Conservation (phyloP, 2,888 invertebrate species). For the Drosophila greeni region DNA sequence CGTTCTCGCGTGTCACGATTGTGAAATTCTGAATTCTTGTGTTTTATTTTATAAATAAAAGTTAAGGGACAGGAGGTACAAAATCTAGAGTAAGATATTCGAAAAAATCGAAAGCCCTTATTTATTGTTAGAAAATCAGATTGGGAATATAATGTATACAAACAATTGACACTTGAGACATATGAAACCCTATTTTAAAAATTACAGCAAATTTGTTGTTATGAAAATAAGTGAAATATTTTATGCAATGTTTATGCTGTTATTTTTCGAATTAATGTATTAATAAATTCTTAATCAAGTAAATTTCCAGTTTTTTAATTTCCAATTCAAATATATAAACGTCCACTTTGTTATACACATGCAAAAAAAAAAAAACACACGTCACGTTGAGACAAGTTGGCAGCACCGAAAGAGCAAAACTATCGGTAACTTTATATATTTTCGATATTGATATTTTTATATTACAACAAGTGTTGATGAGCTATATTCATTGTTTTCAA, state of each 20-base stretch:
- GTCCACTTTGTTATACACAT: constrained; percentile 22
- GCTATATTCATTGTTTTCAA: background rate
- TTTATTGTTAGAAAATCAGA: no score
- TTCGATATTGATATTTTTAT: no score
- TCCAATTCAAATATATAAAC: background rate
- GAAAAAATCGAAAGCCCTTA: no score
- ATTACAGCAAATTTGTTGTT: no score
- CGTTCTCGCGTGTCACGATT: background rate
- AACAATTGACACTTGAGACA: no score
- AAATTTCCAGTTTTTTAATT: accelerated
- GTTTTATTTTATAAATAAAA: background rate
- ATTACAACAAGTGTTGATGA: constrained; percentile 65
- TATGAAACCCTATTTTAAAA: no score
- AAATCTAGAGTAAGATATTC: no score
- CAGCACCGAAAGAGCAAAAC: no score
- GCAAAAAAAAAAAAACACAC: constrained; percentile 40
- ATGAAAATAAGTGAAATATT: no score
- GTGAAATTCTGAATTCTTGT: background rate
- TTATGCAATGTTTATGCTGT: background rate
- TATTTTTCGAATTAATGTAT: background rate
- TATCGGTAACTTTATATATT: no score
- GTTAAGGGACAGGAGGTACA: background rate
- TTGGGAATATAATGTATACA: no score
- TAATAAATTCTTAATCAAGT: no score
- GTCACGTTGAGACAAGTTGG: constrained; percentile 54